A percentile compares a stretch with the other conserved stretches of the same genome.
These are phyloP conservation scores for Onchidella celtica DNA, from an alignment of 2,888 invertebrate genomes.

Conservation along the genomic window DNA sequence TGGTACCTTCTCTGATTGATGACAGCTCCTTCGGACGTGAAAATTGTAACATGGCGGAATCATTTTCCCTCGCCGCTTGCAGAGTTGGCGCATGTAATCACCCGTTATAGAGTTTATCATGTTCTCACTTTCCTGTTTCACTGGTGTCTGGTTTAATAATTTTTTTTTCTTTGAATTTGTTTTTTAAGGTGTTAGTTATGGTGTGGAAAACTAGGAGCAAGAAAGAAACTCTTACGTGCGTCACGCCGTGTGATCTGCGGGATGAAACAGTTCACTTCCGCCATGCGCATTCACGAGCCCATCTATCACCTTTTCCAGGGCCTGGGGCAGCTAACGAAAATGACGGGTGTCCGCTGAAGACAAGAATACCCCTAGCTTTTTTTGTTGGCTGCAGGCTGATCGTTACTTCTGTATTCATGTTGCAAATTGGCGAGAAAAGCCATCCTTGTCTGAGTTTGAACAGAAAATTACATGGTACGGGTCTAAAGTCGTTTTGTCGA, in stretches of 20 bases:
- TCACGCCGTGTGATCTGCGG: constrained; percentile 12
- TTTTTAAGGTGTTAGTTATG: neutral
- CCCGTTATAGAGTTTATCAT: constrained; percentile 5
- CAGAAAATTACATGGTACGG: constrained; percentile 28
- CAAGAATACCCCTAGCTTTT: neutral
- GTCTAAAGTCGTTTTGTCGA: constrained; percentile 22
- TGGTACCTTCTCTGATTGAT: constrained; percentile 25
- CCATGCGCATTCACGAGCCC: neutral
- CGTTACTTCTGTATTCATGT: neutral
- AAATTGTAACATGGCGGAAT: constrained; percentile 7
- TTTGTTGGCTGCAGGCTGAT: constrained; percentile 1
- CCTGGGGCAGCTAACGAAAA: neutral
- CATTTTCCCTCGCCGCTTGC: neutral
- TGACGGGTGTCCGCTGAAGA: constrained; percentile 1
- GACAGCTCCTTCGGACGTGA: neutral
- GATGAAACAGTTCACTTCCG: constrained; percentile 24
- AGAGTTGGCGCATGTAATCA: constrained; percentile 4
- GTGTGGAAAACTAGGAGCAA: neutral
- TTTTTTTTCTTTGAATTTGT: no score
- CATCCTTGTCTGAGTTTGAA: neutral
- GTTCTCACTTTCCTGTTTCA: constrained; percentile 13
- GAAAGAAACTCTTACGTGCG: constrained; percentile 18
- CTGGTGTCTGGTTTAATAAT: neutral
- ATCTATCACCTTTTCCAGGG: constrained; percentile 18
- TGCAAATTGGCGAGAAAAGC: constrained; percentile 39